Evolutionary conservation across 2,113 vertebrate genomes (phyloP).

Genomic region (Ameiurus melas): DNA sequence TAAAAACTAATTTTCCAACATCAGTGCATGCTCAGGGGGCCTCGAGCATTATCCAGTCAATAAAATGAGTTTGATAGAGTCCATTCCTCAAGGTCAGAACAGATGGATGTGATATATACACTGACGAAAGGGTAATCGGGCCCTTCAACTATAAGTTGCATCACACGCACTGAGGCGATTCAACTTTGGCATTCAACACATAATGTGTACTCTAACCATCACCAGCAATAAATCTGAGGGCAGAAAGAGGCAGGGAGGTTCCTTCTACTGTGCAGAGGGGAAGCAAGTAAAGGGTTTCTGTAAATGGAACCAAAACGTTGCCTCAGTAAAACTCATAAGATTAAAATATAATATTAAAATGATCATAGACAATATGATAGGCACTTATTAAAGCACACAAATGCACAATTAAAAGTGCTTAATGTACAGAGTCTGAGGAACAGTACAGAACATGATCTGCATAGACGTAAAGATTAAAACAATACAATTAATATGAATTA

Average conservation of each 20-base stretch:
- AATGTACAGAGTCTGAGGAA: neutral
- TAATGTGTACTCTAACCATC: neutral
- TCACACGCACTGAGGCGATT: neutral
- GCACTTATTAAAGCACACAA: neutral
- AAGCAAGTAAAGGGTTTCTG: neutral
- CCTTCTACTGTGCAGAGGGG: neutral
- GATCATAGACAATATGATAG: neutral
- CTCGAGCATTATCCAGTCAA: conserved; percentile 14
- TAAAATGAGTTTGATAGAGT: neutral
- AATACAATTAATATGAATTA: neutral
- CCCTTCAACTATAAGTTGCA: neutral
- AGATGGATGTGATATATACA: neutral
- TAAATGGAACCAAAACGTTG: neutral
- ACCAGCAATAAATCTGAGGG: conserved; percentile 11
- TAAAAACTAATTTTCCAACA: conserved; percentile 11
- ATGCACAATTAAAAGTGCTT: neutral
- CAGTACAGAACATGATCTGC: neutral
- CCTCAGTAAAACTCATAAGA: neutral
- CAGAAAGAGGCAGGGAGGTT: neutral
- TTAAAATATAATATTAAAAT: neutral
- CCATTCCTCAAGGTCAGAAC: neutral
- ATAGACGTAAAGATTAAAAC: neutral
- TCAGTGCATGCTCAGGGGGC: neutral
- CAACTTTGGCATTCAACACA: neutral
- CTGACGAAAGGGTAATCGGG: neutral